These are phyloP conservation scores for Spongilla lacustris DNA, from an alignment of 37 sponge, comb jelly and placozoan species.

Conservation along the genomic window DNA sequence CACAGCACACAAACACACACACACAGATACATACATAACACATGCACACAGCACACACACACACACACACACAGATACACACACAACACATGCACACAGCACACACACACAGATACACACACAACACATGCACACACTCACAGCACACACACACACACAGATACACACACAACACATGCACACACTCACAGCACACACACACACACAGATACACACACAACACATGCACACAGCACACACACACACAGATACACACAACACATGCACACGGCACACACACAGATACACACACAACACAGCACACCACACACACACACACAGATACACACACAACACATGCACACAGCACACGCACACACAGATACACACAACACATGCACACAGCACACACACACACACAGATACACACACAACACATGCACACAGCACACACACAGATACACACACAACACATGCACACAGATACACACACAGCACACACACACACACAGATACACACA, in stretches of 20 bases:
- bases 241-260: no score
- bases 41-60: neutral
- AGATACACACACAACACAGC: neutral
- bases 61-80: constrained; percentile 28
- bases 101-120: neutral
- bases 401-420: neutral
- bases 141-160: neutral
- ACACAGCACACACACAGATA: neutral
- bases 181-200: neutral
- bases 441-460: neutral
- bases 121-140: neutral
- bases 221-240: neutral
- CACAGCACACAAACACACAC: neutral
- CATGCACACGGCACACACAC: no score
- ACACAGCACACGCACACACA: neutral
- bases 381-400: neutral
- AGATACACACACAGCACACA: neutral
- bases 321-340: neutral
- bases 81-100: neutral
- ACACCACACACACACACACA: neutral
- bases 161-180: neutral
- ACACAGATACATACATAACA: neutral
- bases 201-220: neutral
- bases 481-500: constrained; percentile 2
- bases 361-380: neutral